phyloP scores from a whole-genome alignment of 2,113 vertebrate species.

The Nyctibius bracteatus region DNA sequence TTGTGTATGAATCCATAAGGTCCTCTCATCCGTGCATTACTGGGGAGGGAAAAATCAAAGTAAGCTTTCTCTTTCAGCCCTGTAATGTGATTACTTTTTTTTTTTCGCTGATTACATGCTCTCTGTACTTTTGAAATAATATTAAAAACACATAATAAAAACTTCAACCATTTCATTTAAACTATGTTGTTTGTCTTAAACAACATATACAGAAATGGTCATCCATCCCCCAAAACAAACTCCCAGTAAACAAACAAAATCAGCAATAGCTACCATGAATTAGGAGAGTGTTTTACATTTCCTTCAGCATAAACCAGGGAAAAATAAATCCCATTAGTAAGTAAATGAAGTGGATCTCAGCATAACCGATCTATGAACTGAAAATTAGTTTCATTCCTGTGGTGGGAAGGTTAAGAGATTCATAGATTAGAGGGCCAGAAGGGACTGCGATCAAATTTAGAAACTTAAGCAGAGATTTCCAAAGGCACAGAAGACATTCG shows the following conservation, averaged over 20 bases:
- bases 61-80: neutral
- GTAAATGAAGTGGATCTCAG: constrained; percentile 70
- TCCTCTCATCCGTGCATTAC: constrained; percentile 14
- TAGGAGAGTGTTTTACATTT: constrained; percentile 19
- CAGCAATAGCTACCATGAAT: neutral
- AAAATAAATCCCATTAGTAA: constrained; percentile 66
- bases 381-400: constrained; percentile 61
- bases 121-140: neutral
- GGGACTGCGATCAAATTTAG: constrained; percentile 47
- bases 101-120: neutral
- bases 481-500: constrained; percentile 50
- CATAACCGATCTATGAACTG: constrained; percentile 55
- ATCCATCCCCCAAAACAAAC: neutral
- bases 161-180: neutral
- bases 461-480: constrained; percentile 39
- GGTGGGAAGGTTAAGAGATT: constrained; percentile 50
- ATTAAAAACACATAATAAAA: neutral
- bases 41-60: constrained; percentile 8
- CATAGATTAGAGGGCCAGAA: constrained; percentile 38
- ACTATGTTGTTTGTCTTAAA: neutral
- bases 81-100: neutral
- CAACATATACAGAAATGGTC: neutral
- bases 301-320: constrained; percentile 32
- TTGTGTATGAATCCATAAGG: neutral
- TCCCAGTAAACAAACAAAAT: neutral